A percentile compares a stretch with the other conserved stretches of the same genome.
phyloP scores from a whole-genome alignment of 1,140 invertebrate species.

The Leptinotarsa texana region DNA sequence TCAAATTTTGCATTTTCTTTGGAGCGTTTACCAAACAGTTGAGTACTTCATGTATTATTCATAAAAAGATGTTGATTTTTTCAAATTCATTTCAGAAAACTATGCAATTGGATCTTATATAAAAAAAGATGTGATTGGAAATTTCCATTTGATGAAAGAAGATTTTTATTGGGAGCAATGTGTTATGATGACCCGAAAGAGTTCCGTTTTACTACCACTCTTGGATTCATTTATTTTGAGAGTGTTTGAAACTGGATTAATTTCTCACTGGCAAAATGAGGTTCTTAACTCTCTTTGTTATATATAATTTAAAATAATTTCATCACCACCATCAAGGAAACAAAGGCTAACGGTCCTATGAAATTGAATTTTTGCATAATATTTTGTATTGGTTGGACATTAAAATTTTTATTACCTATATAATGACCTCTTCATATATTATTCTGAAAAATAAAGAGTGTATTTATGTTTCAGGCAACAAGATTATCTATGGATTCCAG shows the following conservation, averaged over 20 bases:
- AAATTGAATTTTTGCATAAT: not conserved
- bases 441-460: no score
- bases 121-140: conserved; percentile 57
- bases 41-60: not conserved
- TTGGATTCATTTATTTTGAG: conserved; percentile 45
- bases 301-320: not conserved
- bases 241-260: conserved; percentile 49
- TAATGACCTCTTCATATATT: no score
- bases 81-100: conserved; percentile 39
- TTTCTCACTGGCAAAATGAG: conserved; percentile 48
- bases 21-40: conserved; percentile 42
- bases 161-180: conserved; percentile 64
- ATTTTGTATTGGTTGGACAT: not conserved
- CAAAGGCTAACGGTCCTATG: no score
- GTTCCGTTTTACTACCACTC: conserved; percentile 54
- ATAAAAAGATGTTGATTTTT: not conserved
- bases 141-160: conserved; percentile 60
- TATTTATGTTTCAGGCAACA: conserved; percentile 34
- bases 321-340: not conserved
- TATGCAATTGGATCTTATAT: conserved; percentile 64
- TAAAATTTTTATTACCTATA: no score
- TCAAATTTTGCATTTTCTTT: conserved; percentile 39
- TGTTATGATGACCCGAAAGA: conserved; percentile 62
- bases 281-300: conserved; percentile 26
- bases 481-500: conserved; percentile 36